Percentiles rank a stretch among this genome's conserved stretches.
These are phyloP conservation scores for Cylloceria caligata DNA, from an alignment of 2,888 invertebrate genomes.

Conservation along the genomic window DNA sequence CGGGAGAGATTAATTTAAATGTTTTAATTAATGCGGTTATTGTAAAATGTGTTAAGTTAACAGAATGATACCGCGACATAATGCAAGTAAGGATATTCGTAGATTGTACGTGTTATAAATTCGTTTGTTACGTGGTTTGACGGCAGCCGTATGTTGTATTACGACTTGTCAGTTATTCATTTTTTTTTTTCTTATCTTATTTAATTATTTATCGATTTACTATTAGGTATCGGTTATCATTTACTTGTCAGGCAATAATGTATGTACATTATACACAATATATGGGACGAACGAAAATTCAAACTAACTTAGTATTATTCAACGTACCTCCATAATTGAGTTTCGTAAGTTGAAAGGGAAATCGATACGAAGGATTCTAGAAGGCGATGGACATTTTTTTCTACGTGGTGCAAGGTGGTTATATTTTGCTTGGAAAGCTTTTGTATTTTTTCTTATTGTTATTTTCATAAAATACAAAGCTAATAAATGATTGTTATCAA, in stretches of 20 bases:
- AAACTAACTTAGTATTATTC: neutral
- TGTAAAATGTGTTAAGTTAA: slow-evolving; percentile 38
- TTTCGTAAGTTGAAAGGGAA: too few relatives aligned
- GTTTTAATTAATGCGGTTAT: slow-evolving; percentile 35
- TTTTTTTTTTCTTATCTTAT: slow-evolving; percentile 70
- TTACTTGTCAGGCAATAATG: slow-evolving; percentile 70
- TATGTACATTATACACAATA: slow-evolving; percentile 71
- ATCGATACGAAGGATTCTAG: too few relatives aligned
- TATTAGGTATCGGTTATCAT: slow-evolving; percentile 70
- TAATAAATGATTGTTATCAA: neutral
- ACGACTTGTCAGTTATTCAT: slow-evolving; percentile 36
- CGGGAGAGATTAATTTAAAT: slow-evolving; percentile 32
- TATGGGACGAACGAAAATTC: slow-evolving; percentile 67
- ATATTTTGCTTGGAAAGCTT: too few relatives aligned
- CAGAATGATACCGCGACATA: slow-evolving; percentile 38
- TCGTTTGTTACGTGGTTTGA: slow-evolving; percentile 64
- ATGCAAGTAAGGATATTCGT: slow-evolving; percentile 53
- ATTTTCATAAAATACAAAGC: neutral
- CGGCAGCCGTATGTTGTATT: slow-evolving; percentile 54
- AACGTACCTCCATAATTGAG: neutral
- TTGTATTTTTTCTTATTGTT: neutral
- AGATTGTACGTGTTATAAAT: slow-evolving; percentile 60
- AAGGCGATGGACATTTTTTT: too few relatives aligned
- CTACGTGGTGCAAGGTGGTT: too few relatives aligned
- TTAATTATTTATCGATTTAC: slow-evolving; percentile 73